Conservation (phyloP, 2,888 invertebrate genomes). For the Nephrocerus scutellatus region DNA sequence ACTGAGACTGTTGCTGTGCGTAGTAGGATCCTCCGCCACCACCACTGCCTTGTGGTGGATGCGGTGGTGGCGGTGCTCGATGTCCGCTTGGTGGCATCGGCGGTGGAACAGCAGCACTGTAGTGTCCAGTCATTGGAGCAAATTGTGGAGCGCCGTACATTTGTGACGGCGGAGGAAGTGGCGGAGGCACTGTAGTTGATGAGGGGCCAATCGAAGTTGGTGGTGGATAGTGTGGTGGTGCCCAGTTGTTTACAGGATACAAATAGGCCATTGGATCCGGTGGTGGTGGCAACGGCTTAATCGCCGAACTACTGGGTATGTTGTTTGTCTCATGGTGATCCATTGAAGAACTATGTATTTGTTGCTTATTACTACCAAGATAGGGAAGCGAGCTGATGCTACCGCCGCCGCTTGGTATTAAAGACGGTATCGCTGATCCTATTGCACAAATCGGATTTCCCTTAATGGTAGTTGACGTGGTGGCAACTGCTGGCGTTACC, state of each 20-base stretch:
- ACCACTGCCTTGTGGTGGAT: constrained; percentile 16
- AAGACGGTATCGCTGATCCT: no score
- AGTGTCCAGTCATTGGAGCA: constrained; percentile 26
- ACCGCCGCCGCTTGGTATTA: constrained; percentile 10
- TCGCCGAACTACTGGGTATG: constrained; percentile 39
- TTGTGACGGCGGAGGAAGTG: constrained; percentile 32
- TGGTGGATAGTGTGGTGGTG: constrained; percentile 26
- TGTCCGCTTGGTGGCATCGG: constrained; percentile 22
- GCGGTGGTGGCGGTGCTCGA: constrained; percentile 31
- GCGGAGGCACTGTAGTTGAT: constrained; percentile 34
- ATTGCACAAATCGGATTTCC: no score
- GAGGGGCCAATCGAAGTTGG: constrained; percentile 32
- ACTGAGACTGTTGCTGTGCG: constrained; percentile 22
- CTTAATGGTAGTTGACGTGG: background rate
- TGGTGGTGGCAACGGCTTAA: constrained; percentile 27
- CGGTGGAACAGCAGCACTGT: constrained; percentile 17
- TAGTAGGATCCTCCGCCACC: constrained; percentile 25
- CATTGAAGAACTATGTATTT: constrained; percentile 1
- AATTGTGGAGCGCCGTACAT: constrained; percentile 20
- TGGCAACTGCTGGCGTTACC: background rate
- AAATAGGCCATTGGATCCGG: constrained; percentile 29
- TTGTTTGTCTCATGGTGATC: constrained; percentile 31
- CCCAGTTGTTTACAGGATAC: constrained; percentile 49
- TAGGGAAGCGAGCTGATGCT: constrained; percentile 1
- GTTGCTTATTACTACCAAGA: constrained; percentile 6